These are phyloP conservation scores for Euzophera pinguis DNA, from an alignment of 2,888 invertebrate species.

Conservation along the genomic window DNA sequence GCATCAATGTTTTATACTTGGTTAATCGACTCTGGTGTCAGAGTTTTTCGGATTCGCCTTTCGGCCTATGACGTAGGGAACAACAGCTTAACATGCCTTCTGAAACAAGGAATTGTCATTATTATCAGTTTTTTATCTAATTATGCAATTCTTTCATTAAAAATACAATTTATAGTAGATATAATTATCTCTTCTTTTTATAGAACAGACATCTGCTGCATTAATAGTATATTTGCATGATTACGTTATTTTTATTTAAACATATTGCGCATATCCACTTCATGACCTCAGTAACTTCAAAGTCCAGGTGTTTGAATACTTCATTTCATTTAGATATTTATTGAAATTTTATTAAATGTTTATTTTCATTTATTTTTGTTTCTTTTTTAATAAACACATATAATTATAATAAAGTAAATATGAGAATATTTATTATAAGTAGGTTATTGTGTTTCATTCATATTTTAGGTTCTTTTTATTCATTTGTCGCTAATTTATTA, in stretches of 20 bases:
- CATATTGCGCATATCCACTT: conserved; percentile 2
- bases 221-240: background rate
- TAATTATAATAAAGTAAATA: no score
- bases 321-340: background rate
- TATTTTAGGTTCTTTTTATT: no score
- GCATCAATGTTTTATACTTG: no score
- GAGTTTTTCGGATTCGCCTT: no score
- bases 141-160: background rate
- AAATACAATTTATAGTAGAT: background rate
- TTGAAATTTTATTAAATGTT: background rate
- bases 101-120: no score
- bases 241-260: conserved; percentile 5
- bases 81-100: no score
- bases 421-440: no score
- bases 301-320: conserved; percentile 3
- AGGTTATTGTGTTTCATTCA: no score
- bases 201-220: background rate
- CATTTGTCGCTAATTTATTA: no score
- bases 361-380: background rate
- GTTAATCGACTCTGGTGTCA: no score
- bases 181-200: background rate
- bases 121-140: background rate
- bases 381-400: no score
- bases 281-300: background rate
- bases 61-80: no score